Conservation (phyloP, 2,888 invertebrate species). For the Drosophila atripex region DNA sequence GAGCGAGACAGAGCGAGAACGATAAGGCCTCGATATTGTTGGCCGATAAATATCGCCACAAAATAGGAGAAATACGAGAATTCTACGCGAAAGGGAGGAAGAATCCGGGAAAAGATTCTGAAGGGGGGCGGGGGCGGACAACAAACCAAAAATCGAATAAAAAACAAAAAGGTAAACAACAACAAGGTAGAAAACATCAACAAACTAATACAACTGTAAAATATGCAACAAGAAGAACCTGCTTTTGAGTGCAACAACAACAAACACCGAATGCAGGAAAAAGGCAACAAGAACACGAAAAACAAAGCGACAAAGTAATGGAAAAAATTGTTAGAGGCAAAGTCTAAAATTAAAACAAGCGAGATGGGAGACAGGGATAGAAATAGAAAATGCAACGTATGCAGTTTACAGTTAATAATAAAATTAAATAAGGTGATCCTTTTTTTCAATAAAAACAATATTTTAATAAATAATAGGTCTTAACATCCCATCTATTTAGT, state of each 20-base stretch:
- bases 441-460: too few relatives aligned
- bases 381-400: conserved; percentile 56
- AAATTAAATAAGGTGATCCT: not conserved
- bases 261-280: conserved; percentile 24
- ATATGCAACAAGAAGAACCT: conserved; percentile 65
- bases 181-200: conserved; percentile 39
- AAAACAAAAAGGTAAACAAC: not conserved
- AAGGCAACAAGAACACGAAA: conserved; percentile 44
- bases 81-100: conserved; percentile 7
- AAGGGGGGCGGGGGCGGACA: conserved; percentile 53
- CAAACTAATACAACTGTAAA: conserved; percentile 58
- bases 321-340: conserved; percentile 61
- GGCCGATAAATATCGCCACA: conserved; percentile 67
- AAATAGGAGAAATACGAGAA: conserved; percentile 35
- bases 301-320: conserved; percentile 61
- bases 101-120: conserved; percentile 18
- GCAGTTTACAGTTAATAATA: conserved; percentile 53
- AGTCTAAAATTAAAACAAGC: conserved; percentile 66
- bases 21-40: conserved; percentile 46
- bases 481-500: too few relatives aligned
- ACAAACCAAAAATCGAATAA: conserved; percentile 53
- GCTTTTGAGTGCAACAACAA: conserved; percentile 33
- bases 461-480: too few relatives aligned
- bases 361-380: conserved; percentile 20
- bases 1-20: conserved; percentile 34